Percentiles rank a stretch among this genome's conserved stretches.
phyloP scores from a whole-genome alignment of 1,140 invertebrate species.

The Drosophila saltans region DNA sequence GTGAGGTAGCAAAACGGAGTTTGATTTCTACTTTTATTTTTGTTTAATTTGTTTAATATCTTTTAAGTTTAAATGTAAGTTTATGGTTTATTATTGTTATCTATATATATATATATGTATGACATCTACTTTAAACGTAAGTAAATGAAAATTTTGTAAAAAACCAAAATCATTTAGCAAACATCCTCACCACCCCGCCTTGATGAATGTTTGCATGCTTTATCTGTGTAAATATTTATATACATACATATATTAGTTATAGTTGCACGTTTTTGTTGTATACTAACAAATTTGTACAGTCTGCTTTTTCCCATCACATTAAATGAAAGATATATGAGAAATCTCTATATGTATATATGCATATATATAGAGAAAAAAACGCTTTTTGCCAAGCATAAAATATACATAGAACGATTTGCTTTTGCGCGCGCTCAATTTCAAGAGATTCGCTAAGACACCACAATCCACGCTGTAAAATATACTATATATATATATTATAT shows the following conservation, averaged over 20 bases:
- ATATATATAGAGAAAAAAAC: slow-evolving; percentile 59
- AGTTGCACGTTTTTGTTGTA: slow-evolving; percentile 51
- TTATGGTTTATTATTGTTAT: slow-evolving; percentile 38
- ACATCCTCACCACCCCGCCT: background rate
- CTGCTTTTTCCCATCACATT: slow-evolving; percentile 65
- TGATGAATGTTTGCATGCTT: slow-evolving; percentile 35
- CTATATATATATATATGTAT: background rate
- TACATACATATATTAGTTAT: slow-evolving; percentile 44
- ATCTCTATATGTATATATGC: slow-evolving; percentile 38
- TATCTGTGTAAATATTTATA: slow-evolving; percentile 17
- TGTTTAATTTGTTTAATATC: slow-evolving; percentile 43
- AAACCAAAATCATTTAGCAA: slow-evolving; percentile 20
- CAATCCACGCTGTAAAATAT: slow-evolving; percentile 72
- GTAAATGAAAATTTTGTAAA: slow-evolving; percentile 49
- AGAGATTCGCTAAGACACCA: slow-evolving; percentile 65
- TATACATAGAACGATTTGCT: slow-evolving; percentile 55
- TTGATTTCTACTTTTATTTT: slow-evolving; percentile 40
- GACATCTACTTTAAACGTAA: slow-evolving; percentile 64
- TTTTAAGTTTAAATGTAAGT: slow-evolving; percentile 57
- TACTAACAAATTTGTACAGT: slow-evolving; percentile 48
- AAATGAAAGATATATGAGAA: slow-evolving; percentile 51
- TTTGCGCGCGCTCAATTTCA: slow-evolving; percentile 52
- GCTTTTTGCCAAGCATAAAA: slow-evolving; percentile 51
- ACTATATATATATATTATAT: no score
- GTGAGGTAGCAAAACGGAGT: slow-evolving; percentile 50